phyloP scores from a whole-genome alignment of 1,140 invertebrate genomes.

The Ectropis grisescens region DNA sequence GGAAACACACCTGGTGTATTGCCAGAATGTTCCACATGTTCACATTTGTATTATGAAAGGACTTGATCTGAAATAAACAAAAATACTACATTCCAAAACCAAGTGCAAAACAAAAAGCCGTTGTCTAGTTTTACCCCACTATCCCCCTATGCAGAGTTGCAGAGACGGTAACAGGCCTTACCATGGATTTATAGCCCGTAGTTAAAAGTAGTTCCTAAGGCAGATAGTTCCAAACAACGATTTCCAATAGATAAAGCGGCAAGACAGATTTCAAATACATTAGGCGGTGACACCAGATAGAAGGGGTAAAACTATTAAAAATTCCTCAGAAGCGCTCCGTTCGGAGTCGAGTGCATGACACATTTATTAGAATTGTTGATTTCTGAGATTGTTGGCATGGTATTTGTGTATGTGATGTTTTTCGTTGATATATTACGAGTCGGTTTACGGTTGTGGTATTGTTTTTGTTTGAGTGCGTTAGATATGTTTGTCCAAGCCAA shows the following conservation, averaged over 20 bases:
- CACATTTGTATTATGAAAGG: background rate
- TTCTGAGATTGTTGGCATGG: conserved; percentile 1
- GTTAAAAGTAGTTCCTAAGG: conserved; percentile 53
- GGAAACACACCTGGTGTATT: no score
- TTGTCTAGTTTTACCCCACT: conserved; percentile 13
- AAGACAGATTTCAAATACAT: conserved; percentile 67
- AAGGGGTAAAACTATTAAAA: conserved; percentile 64
- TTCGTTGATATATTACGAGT: no score
- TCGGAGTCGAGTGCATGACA: conserved; percentile 33
- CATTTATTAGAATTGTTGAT: conserved; percentile 42
- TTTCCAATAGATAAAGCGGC: conserved; percentile 62
- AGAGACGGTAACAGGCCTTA: conserved; percentile 32
- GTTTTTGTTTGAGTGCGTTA: no score
- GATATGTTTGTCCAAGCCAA: no score
- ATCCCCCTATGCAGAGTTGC: conserved; percentile 40
- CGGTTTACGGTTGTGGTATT: no score
- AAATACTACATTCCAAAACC: background rate
- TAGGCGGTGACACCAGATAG: conserved; percentile 32
- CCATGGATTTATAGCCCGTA: conserved; percentile 57
- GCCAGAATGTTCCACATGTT: no score
- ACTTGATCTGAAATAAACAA: background rate
- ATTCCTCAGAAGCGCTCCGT: conserved; percentile 32
- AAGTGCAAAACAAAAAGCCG: no score
- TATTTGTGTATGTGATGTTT: no score
- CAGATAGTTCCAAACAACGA: conserved; percentile 58